phyloP scores from a whole-genome alignment of 2,888 invertebrate species.

The Dascillus cervinus region DNA sequence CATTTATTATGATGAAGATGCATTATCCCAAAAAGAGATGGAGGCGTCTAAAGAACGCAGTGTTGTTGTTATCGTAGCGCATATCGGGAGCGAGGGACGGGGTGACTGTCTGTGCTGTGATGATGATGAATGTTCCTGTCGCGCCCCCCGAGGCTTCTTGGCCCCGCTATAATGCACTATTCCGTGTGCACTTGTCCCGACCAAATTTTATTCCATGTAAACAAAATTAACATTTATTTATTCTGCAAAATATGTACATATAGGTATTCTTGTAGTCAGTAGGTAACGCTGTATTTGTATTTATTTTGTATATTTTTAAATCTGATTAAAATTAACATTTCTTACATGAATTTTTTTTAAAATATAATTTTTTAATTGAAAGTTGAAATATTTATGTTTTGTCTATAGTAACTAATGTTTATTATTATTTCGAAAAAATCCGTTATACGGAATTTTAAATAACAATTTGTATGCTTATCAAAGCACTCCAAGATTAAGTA shows the following conservation, averaged over 20 bases:
- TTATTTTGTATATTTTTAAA: too few relatives aligned
- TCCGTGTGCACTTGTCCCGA: constrained; percentile 11
- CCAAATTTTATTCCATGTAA: constrained; percentile 17
- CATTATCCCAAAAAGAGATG: constrained; percentile 11
- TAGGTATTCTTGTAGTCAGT: too few relatives aligned
- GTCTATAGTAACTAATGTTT: too few relatives aligned
- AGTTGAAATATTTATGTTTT: too few relatives aligned
- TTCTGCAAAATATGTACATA: not conserved
- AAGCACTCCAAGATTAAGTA: too few relatives aligned
- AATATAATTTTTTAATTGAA: too few relatives aligned
- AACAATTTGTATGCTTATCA: too few relatives aligned
- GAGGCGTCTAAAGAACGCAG: constrained; percentile 23
- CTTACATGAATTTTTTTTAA: too few relatives aligned
- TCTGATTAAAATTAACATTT: too few relatives aligned
- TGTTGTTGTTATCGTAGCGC: constrained; percentile 27
- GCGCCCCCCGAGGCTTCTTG: constrained; percentile 21
- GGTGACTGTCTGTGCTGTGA: constrained; percentile 30
- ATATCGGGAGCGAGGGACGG: constrained; percentile 16
- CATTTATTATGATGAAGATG: not conserved
- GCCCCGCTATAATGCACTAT: constrained; percentile 15
- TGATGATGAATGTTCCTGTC: constrained; percentile 37
- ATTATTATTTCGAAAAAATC: too few relatives aligned
- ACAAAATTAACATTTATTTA: constrained; percentile 8
- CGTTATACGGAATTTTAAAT: too few relatives aligned
- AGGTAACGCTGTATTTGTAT: too few relatives aligned